Base-by-base conservation (phyloP, 2,888 invertebrate genomes). In the Orchesellides sinensis region DNA sequence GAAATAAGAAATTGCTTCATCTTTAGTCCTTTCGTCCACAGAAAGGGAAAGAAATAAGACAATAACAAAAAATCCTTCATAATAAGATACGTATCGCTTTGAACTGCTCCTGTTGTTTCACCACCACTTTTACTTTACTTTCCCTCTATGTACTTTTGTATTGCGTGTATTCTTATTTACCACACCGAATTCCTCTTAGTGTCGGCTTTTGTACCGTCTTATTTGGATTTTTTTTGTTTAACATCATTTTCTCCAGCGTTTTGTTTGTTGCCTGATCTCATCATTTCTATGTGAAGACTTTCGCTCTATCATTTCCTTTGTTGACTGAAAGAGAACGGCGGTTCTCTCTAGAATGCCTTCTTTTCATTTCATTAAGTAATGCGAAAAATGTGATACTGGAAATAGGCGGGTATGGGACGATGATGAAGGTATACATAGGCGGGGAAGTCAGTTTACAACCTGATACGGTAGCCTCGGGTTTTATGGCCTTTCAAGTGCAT, bases 1-100 rank as follows among this genome's bases (percentile, higher is more conserved):
- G 75, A 75, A 75, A 49, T 66, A 54, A 75, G 75, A 75, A 75
- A 75, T 75, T 75, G 65, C 52, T 54, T 69, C 65, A 40, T 45
- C 35, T 23, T 74, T 54, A n/a, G n/a, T n/a, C n/a, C n/a, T 56
- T 27, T 75, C 35, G 40, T 54, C 65, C 40, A 17, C 8, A 19
- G 45, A 47, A 56, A 32, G 21, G 14, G 65, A 17, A 65, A 45
- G 45, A 72, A 45, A n/a, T n/a, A 54, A 54, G 54, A 72, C 70
- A 72, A 72, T 59, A 59, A 19, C 12, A 25, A 27, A 59, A 59
- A 25, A 17, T 27, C n/a, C n/a, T n/a, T n/a, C n/a, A 56, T 27
- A 25, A 56, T 72, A 45, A 23, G 45, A 45, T 72, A 45, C 40
- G 35, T 35, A 72, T 72, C 56, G 45, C 27, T 45, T 25, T 40